These are phyloP conservation scores for Limnothrissa miodon DNA, from an alignment of 2,113 vertebrate genomes.

Conservation along the genomic window DNA sequence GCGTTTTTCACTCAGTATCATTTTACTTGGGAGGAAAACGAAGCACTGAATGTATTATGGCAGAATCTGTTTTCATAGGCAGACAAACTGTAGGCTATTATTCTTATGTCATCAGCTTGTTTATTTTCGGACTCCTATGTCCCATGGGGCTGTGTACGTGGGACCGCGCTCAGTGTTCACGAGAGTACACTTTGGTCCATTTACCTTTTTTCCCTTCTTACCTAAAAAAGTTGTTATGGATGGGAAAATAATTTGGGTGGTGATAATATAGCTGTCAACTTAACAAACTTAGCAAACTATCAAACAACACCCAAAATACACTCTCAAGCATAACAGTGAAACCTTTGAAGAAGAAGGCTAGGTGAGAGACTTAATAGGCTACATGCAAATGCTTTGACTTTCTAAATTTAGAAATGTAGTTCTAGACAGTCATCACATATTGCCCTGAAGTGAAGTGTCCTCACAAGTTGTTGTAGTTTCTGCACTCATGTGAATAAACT, in stretches of 20 bases:
- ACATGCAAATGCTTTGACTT: background rate
- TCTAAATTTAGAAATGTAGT: background rate
- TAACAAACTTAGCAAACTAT: no score
- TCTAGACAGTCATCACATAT: background rate
- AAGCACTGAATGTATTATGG: background rate
- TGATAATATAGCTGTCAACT: no score
- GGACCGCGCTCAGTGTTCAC: background rate
- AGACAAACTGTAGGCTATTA: background rate
- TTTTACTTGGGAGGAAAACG: background rate
- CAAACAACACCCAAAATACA: no score
- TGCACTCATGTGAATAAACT: background rate
- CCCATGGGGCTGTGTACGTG: background rate
- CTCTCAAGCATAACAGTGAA: background rate
- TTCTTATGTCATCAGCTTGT: background rate
- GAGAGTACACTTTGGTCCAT: background rate
- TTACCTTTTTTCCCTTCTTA: background rate
- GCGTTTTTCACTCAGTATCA: background rate
- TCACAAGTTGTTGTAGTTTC: background rate
- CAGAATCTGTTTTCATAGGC: background rate
- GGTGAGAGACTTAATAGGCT: background rate
- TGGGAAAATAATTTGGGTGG: no score
- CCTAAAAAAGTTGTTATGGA: no score
- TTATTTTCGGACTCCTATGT: background rate
- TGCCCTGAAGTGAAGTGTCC: background rate
- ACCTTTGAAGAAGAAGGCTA: background rate